Percentiles rank a stretch among this genome's conserved stretches.
These are phyloP conservation scores for Cyphomyrus discorhynchus DNA, from an alignment of 2,113 vertebrate genomes.

Conservation along the genomic window DNA sequence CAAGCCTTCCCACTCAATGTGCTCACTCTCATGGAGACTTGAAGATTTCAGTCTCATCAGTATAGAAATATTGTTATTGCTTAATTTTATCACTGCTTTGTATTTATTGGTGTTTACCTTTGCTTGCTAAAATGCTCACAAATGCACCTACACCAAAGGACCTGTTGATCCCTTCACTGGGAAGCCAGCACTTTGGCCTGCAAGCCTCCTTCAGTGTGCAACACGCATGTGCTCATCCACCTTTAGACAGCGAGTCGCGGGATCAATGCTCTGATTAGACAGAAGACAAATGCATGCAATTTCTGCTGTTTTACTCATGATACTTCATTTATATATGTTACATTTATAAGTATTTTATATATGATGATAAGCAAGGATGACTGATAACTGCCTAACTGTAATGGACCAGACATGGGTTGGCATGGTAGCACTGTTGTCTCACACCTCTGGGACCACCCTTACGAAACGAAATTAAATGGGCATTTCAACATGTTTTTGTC, in stretches of 20 bases:
- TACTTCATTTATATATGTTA: no score
- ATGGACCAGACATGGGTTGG: no score
- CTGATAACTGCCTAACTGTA: no score
- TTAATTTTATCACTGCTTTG: neutral
- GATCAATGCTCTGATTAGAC: neutral
- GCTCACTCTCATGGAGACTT: neutral
- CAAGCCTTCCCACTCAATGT: neutral
- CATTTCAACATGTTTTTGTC: no score
- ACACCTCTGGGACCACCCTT: no score
- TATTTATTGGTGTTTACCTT: neutral
- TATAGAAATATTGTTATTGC: neutral
- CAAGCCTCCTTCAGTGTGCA: neutral
- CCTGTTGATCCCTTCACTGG: neutral
- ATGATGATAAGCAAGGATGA: no score
- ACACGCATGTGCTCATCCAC: neutral
- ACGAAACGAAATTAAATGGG: no score
- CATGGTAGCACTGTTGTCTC: neutral
- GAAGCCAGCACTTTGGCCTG: neutral
- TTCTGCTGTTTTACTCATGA: no score
- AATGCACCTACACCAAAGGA: neutral
- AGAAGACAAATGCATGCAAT: no score
- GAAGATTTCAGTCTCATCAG: neutral
- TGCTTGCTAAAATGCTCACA: neutral
- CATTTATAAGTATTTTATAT: no score
- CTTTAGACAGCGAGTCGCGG: no score